Conservation (phyloP, 2,797 vertebrate species). For the Pseudotriccus pelzelni region DNA sequence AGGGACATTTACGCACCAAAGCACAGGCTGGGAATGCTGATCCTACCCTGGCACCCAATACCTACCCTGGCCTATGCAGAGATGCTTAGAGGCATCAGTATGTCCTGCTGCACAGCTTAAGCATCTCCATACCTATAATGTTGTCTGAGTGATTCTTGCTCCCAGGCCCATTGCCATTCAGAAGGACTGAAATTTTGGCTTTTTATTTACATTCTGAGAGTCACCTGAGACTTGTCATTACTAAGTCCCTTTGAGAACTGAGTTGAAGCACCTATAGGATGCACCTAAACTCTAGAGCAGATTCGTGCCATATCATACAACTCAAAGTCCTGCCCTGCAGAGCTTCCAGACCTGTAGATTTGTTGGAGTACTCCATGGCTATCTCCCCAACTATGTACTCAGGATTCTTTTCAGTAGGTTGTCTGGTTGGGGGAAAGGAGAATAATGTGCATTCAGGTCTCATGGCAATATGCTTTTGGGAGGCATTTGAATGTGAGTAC, state of each 20-base stretch:
- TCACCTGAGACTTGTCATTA: neutral
- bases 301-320: rapidly evolving
- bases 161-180: neutral
- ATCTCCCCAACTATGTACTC: neutral
- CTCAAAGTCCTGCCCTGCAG: neutral
- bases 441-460: neutral
- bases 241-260: neutral
- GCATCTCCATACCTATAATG: neutral
- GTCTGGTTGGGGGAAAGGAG: neutral
- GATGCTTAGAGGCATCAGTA: neutral
- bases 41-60: neutral
- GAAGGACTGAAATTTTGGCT: neutral
- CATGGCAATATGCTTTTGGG: neutral
- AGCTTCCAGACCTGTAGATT: neutral
- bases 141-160: neutral
- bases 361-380: neutral
- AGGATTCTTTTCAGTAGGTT: neutral
- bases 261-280: neutral
- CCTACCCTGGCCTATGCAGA: neutral
- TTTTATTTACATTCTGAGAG: neutral
- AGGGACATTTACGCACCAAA: neutral
- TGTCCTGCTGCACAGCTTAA: neutral
- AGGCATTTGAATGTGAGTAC: neutral
- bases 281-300: neutral
- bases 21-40: neutral